Conservation (phyloP, 2,113 vertebrate species). For the Aphyosemion australe region DNA sequence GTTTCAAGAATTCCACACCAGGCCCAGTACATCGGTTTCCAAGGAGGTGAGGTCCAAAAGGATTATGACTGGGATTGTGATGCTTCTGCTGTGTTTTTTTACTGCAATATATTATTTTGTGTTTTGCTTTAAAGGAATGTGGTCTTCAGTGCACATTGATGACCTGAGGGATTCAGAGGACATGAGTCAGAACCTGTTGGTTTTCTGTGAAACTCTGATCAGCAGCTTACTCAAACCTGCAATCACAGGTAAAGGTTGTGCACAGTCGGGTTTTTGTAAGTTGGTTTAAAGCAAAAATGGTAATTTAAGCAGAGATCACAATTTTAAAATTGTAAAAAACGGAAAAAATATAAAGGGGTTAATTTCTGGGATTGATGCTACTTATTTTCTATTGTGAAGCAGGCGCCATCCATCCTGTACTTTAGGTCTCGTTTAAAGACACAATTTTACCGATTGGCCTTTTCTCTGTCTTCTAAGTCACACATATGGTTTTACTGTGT, state of each 20-base stretch:
- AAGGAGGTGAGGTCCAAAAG: slow-evolving; percentile 70
- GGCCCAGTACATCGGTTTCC: slow-evolving; percentile 78
- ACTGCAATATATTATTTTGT: neutral
- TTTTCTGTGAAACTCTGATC: slow-evolving; percentile 72
- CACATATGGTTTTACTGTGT: too few species aligned
- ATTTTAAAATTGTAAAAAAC: too few species aligned
- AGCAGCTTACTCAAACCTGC: slow-evolving; percentile 67
- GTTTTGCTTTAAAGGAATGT: slow-evolving; percentile 58
- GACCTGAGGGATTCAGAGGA: slow-evolving; percentile 78
- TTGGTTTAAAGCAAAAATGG: neutral
- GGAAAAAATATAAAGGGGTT: too few species aligned
- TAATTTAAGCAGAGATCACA: neutral
- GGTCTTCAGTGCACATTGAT: slow-evolving; percentile 78
- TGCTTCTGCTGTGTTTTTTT: neutral
- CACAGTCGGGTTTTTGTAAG: neutral
- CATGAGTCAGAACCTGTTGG: slow-evolving; percentile 74
- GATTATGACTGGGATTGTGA: neutral
- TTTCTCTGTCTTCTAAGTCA: too few species aligned
- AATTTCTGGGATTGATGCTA: too few species aligned
- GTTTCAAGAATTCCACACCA: slow-evolving; percentile 70
- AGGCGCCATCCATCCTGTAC: too few species aligned
- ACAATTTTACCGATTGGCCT: too few species aligned
- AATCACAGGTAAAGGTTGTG: slow-evolving; percentile 38
- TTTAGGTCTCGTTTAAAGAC: too few species aligned
- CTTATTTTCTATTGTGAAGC: too few species aligned